Percentiles rank a stretch among this genome's conserved stretches.
These are phyloP conservation scores for Lasioglossum lativentre DNA, from an alignment of 2,888 invertebrate genomes.

Conservation along the genomic window DNA sequence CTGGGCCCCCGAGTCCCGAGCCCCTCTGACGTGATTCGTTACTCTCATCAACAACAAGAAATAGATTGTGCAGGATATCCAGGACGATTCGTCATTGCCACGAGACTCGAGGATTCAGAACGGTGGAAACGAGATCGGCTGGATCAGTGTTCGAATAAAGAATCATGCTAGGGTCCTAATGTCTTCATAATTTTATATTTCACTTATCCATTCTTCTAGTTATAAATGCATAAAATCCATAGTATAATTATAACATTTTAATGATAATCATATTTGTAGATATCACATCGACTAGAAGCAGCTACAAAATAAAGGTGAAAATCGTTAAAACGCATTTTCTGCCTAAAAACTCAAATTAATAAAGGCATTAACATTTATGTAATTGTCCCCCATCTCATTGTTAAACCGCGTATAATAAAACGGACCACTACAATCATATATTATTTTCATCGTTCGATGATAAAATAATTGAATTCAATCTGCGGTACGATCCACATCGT, in stretches of 20 bases:
- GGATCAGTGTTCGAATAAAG: too few species aligned
- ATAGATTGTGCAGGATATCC: conserved; percentile 21
- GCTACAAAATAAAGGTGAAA: neutral
- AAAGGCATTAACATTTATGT: too few species aligned
- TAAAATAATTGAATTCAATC: neutral
- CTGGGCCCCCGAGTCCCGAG: conserved; percentile 14
- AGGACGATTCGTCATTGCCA: conserved; percentile 26
- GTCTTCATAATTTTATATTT: neutral
- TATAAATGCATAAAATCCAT: neutral
- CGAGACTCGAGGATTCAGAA: neutral
- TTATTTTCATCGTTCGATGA: neutral
- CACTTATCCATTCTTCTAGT: neutral
- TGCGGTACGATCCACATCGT: conserved; percentile 1
- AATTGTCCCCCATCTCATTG: neutral
- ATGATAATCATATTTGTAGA: neutral
- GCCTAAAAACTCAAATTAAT: neutral
- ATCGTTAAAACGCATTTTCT: neutral
- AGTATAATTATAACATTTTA: neutral
- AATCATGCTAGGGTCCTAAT: neutral
- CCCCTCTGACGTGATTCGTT: conserved; percentile 36
- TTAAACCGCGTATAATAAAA: neutral
- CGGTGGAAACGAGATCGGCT: neutral
- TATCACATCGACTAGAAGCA: neutral
- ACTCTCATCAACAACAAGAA: conserved; percentile 10
- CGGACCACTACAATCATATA: neutral